Evolutionary conservation across 2,113 vertebrate species (phyloP).

Genomic region (Nothocercus julius): DNA sequence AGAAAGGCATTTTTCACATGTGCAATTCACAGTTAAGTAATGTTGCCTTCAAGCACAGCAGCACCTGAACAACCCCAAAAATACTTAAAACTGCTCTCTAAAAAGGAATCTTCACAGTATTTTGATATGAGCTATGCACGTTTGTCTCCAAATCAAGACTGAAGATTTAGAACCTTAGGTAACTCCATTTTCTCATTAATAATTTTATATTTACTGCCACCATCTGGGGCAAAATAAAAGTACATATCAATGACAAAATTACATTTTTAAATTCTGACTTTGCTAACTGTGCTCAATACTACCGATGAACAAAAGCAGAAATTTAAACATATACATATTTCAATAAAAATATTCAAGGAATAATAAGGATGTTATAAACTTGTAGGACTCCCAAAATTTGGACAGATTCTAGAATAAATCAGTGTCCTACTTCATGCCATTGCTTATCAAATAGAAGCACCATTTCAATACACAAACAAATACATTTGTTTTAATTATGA

Average conservation of each 20-base stretch:
- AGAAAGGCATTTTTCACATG: rapidly evolving
- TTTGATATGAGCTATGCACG: not conserved
- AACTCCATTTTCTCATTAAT: not conserved
- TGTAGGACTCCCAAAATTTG: not conserved
- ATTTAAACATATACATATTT: not conserved
- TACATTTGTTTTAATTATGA: not conserved
- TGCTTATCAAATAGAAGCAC: not conserved
- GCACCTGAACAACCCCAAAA: not conserved
- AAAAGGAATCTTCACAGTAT: not conserved
- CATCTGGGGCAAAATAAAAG: not conserved
- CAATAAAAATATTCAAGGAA: not conserved
- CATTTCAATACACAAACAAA: not conserved
- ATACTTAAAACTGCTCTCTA: not conserved
- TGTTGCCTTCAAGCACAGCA: not conserved
- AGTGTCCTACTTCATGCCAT: not conserved
- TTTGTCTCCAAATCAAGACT: not conserved
- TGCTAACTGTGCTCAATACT: not conserved
- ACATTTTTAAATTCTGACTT: not conserved
- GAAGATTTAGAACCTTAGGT: not conserved
- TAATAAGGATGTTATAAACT: not conserved
- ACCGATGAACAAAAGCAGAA: not conserved
- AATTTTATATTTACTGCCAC: slow-evolving; percentile 24
- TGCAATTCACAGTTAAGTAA: not conserved
- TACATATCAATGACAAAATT: not conserved
- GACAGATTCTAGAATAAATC: not conserved